These are phyloP conservation scores for Caiman crocodilus DNA, from an alignment of 2,797 vertebrate genomes.

Conservation along the genomic window DNA sequence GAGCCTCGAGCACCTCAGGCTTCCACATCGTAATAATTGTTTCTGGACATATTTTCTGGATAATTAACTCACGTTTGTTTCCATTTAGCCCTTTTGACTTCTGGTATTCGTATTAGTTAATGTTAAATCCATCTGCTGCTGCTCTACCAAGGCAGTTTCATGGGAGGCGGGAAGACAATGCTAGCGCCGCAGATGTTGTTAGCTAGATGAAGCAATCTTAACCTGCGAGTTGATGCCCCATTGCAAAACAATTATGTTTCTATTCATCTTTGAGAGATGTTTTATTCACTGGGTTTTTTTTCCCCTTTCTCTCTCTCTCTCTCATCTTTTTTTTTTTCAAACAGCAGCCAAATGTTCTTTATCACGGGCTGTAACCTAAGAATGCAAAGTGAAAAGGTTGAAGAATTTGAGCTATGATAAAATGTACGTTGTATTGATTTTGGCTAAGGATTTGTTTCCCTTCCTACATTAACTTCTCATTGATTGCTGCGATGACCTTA, in stretches of 20 bases:
- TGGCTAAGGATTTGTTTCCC: constrained; percentile 76
- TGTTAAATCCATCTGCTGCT: not conserved
- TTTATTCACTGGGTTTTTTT: constrained; percentile 12
- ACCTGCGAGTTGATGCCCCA: not conserved
- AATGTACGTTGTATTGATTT: constrained; percentile 71
- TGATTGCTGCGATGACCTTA: constrained; percentile 71
- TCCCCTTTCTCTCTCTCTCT: not conserved
- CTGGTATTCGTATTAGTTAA: constrained; percentile 1
- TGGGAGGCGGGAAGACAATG: not conserved
- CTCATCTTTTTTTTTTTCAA: constrained; percentile 53
- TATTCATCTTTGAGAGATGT: not conserved
- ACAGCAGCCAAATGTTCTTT: constrained; percentile 22
- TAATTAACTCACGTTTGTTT: not conserved
- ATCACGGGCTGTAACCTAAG: constrained; percentile 25
- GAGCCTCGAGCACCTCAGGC: not conserved
- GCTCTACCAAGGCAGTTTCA: accelerated
- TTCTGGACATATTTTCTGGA: not conserved
- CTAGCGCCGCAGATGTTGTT: constrained; percentile 13
- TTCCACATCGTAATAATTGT: not conserved
- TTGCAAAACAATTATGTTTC: not conserved
- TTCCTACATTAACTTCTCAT: constrained; percentile 77
- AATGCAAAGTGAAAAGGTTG: constrained; percentile 49
- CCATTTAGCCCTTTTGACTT: not conserved
- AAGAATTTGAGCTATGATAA: constrained; percentile 67
- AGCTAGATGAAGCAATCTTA: not conserved